Evolutionary conservation across 2,113 vertebrate genomes (phyloP), one percentile per base, ranked within the genome.

Genomic region (Nerophis lumbriciformis): DNA sequence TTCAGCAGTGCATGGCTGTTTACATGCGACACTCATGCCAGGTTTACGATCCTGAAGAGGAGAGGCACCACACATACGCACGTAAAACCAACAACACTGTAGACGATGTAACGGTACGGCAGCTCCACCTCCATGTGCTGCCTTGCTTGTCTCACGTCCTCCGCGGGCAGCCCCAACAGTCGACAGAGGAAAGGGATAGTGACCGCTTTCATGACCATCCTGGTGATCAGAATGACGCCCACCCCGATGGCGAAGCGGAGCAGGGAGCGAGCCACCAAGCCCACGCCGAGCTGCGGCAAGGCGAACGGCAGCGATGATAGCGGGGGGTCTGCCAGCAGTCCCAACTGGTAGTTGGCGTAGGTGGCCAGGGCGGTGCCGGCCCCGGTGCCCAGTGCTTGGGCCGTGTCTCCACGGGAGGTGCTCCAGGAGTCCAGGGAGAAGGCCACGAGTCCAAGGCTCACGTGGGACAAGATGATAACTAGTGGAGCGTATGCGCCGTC

Each of bases 341-440:
- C 93, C 82, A 95, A 48, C 2, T 85, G 69, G 69, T 94, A 80
- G 83, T 89, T 92, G 48, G 92, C 67, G 0, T 94, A 89, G 53
- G 92, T 92, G 28, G 89, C 97, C 65, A 95, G 84, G 0, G 96
- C 96, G 5, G 92, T 90, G 0, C 96, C 96, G 0, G 88, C 93
- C 4, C 93, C 96, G 0, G 94, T 94, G 75, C 94, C 96, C 58
- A 99, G 84, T 12, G 94, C 96, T 83, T 99, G 91, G 38, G 96
- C 94, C 0, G 97, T 99, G 81, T 99, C 97, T 0, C 94, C 96
- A 5, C 97, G 90, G 0, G 96, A 99, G 0, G 95, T 99, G 89
- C 96, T 99, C 96, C 97, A 99, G 0, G 95, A 94, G 74, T 99
- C 97, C 37, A 99, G 88, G 6, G 94, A 93, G 75, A 99, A 99